phyloP scores from a whole-genome alignment of 2,888 invertebrate species.

The Ormyrus thymus region DNA sequence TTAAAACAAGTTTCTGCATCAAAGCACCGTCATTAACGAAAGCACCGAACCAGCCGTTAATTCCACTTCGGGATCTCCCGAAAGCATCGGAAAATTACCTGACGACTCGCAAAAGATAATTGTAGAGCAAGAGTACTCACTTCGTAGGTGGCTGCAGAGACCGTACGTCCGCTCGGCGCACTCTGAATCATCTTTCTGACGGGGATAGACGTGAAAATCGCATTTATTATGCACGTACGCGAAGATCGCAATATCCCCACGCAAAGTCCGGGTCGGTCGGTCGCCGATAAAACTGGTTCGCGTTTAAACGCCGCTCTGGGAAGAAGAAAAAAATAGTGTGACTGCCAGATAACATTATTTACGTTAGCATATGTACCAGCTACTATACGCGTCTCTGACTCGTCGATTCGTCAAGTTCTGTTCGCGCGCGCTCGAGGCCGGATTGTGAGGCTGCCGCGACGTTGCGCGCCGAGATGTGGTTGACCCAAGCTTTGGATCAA shows the following conservation, averaged over 20 bases:
- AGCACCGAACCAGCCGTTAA: too few relatives aligned
- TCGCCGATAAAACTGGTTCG: conserved; percentile 49
- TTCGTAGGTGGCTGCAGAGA: conserved; percentile 60
- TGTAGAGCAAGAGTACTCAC: conserved; percentile 56
- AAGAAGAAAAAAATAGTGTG: conserved; percentile 1
- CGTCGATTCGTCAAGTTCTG: too few relatives aligned
- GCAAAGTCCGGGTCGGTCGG: neutral
- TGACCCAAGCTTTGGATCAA: too few relatives aligned
- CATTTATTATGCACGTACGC: conserved; percentile 40
- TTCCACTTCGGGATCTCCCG: too few relatives aligned
- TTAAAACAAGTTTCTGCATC: too few relatives aligned
- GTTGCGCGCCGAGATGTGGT: too few relatives aligned
- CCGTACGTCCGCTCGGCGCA: conserved; percentile 49
- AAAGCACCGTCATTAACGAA: too few relatives aligned
- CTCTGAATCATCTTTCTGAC: conserved; percentile 60
- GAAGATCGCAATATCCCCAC: conserved; percentile 13
- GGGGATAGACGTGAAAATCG: conserved; percentile 60
- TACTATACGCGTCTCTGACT: too few relatives aligned
- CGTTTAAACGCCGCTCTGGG: conserved; percentile 4
- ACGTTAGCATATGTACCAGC: too few relatives aligned
- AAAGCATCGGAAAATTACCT: too few relatives aligned
- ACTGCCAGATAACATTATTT: neutral
- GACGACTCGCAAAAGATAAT: neutral
- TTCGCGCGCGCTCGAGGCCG: too few relatives aligned
- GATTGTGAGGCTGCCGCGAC: too few relatives aligned